phyloP scores from a whole-genome alignment of 2,113 vertebrate genomes.

The Lepus timidus region DNA sequence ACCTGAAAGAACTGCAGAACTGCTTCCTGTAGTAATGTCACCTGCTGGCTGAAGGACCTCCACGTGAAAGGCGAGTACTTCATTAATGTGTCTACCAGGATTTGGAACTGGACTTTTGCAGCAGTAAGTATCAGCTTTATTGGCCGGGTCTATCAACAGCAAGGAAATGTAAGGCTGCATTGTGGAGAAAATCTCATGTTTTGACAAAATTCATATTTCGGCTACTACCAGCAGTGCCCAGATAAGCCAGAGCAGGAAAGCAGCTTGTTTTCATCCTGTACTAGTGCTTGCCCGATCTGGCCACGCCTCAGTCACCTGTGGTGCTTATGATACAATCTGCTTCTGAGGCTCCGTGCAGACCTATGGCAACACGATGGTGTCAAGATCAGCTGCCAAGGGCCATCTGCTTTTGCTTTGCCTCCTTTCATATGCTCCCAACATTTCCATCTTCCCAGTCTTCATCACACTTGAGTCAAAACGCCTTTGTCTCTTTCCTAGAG shows the following conservation, averaged over 20 bases:
- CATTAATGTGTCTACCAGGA: conserved; percentile 92
- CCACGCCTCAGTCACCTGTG: background rate
- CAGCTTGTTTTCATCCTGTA: too few relatives aligned
- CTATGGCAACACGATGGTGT: too few relatives aligned
- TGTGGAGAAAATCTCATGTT: background rate
- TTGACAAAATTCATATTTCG: background rate
- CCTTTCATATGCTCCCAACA: accelerated
- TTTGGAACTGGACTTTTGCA: conserved; percentile 94
- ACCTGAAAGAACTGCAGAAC: conserved; percentile 91
- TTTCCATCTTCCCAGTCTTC: background rate
- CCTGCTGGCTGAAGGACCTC: conserved; percentile 91
- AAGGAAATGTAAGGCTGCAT: background rate
- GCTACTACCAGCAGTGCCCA: background rate
- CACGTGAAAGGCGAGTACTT: conserved; percentile 89
- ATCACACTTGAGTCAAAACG: background rate
- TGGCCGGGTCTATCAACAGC: background rate
- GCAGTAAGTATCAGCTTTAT: conserved; percentile 87
- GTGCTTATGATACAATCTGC: background rate
- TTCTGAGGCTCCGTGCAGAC: background rate
- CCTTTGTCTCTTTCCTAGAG: background rate
- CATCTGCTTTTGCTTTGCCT: background rate
- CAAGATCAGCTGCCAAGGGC: background rate
- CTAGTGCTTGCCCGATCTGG: background rate
- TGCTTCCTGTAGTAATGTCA: conserved; percentile 88
- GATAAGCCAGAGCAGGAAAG: background rate